Evolutionary conservation across 2,888 invertebrate species (phyloP), one percentile per base, ranked within the genome.

Genomic region (Acleris holmiana): DNA sequence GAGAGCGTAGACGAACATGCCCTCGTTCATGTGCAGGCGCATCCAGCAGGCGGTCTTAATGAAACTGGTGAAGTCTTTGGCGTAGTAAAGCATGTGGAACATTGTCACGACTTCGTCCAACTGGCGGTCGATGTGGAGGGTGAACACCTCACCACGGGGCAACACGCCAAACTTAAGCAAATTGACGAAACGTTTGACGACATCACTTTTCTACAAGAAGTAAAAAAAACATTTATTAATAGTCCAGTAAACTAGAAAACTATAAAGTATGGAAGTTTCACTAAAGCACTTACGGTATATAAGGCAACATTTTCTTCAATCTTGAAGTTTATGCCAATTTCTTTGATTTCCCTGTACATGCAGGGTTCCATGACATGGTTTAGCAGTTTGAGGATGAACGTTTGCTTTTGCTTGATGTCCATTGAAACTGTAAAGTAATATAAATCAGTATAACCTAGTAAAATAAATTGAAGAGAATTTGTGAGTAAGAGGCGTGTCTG

Each of bases 111-210:
- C 91, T 79, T 93, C 93, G 59, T 91, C 87, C 29, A 93, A 77
- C 71, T 93, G 93, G 8, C 92, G 89, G 68, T 91, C 89, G 49
- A 93, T 78, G 73, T 89, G 83, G 44, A 93, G 76, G 50, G 93
- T 92, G 78, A 94, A 94, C 50, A 93, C 82, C 73, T 92, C 91
- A 63, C 93, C 92, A 40, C 87, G 87, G 0, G 95, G 95, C 51
- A 96, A 84, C 67, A 93, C 82, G 46, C 94, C 94, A 46, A 93
- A 79, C 56, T 93, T 90, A 54, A 93, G 83, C 64, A 89, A 81
- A 61, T 93, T 88, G n/a, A 93, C 76, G 81, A 95, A 94, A 69
- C 92, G 89, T 70, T 94, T 93, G 4, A 95, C 94, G 48, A 90
- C 90, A 73, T 95, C 93, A 10, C 84, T 82, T 78, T 93, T 93